phyloP scores from a whole-genome alignment of 2,113 vertebrate species.

The Eonycteris spelaea region DNA sequence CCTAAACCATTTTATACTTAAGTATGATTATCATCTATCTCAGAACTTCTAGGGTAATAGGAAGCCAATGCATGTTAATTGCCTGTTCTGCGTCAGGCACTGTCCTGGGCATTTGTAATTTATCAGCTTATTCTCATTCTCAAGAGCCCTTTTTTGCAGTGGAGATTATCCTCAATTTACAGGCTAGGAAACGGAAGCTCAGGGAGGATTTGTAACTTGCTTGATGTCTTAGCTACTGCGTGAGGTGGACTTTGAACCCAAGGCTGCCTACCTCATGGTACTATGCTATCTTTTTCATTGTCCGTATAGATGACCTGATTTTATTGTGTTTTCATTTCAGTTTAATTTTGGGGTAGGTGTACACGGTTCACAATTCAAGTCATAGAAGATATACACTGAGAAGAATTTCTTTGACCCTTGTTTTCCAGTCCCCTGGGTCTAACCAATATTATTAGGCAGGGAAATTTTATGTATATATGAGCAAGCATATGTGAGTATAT shows the following conservation, averaged over 20 bases:
- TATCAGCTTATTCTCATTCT: neutral
- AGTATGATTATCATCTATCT: neutral
- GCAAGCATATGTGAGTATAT: neutral
- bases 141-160: too few species aligned
- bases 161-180: neutral
- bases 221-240: rapidly evolving
- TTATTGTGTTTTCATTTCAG: neutral
- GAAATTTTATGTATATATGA: neutral
- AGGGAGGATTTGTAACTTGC: neutral
- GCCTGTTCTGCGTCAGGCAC: neutral
- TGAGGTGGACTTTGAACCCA: neutral
- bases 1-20: neutral
- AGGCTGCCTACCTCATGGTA: neutral
- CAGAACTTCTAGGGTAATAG: neutral
- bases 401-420: neutral
- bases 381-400: neutral
- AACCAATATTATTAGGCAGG: neutral
- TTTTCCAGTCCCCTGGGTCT: neutral
- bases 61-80: neutral
- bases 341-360: neutral
- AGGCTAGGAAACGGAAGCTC: neutral
- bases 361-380: neutral
- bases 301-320: neutral
- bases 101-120: neutral
- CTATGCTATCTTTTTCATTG: rapidly evolving